phyloP scores from a whole-genome alignment of 2,888 invertebrate species.

The Aphelenchoides bicaudatus region DNA sequence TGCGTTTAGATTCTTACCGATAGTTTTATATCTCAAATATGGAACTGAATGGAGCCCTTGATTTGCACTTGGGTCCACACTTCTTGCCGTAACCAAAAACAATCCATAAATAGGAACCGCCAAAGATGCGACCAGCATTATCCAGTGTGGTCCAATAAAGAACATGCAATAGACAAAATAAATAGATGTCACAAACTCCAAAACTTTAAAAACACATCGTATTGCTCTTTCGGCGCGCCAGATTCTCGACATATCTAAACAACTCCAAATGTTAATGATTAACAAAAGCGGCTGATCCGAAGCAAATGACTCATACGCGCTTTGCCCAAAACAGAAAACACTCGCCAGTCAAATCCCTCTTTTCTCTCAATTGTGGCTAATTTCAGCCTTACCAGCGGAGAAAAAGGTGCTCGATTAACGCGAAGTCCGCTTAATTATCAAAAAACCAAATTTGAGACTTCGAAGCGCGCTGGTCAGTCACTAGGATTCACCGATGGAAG shows the following conservation, averaged over 20 bases:
- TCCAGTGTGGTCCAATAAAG: slow-evolving; percentile 29
- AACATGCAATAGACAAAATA: slow-evolving; percentile 5
- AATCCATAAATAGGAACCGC: slow-evolving; percentile 30
- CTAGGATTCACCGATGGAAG: no score
- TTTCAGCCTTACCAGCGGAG: background rate
- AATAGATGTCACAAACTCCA: slow-evolving; percentile 9
- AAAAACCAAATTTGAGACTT: no score
- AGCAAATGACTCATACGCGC: background rate
- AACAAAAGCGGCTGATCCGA: slow-evolving; percentile 1
- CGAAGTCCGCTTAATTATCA: no score
- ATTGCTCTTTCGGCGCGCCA: background rate
- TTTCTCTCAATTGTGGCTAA: background rate
- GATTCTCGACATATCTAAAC: slow-evolving; percentile 6
- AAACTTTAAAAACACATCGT: slow-evolving; percentile 4
- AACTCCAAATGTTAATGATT: no score
- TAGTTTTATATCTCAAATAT: slow-evolving; percentile 28
- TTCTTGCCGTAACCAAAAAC: slow-evolving; percentile 18
- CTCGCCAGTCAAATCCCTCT: background rate
- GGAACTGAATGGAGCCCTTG: slow-evolving; percentile 27
- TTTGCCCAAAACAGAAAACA: no score
- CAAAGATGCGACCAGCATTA: slow-evolving; percentile 25
- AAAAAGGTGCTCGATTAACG: no score
- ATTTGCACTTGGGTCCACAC: slow-evolving; percentile 13
- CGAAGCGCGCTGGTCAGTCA: no score
- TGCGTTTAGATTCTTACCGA: no score